Evolutionary conservation across 2,797 vertebrate genomes (phyloP).

Genomic region (Emys orbicularis): DNA sequence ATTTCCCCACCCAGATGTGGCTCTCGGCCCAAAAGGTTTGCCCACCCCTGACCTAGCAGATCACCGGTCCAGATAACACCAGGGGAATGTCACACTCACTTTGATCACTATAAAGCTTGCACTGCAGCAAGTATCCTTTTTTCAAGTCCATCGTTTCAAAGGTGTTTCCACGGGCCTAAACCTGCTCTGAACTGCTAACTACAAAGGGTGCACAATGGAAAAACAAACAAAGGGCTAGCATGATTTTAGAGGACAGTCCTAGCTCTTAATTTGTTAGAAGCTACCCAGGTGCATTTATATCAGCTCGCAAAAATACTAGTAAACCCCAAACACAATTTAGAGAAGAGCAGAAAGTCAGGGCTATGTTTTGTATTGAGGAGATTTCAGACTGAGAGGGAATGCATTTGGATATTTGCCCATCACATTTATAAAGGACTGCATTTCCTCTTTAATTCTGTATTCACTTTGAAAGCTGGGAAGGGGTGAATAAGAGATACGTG

Average conservation of each 20-base stretch:
- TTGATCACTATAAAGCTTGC: neutral
- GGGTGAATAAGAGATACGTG: neutral
- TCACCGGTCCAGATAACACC: too few species aligned
- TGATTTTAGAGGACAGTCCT: neutral
- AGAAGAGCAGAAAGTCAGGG: neutral
- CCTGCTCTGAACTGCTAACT: neutral
- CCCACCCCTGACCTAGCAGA: too few species aligned
- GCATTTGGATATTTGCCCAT: fast-evolving
- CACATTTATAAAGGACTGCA: neutral
- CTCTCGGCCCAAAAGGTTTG: too few species aligned
- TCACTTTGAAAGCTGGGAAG: fast-evolving
- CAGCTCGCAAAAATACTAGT: fast-evolving
- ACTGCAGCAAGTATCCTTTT: neutral
- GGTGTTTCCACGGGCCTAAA: fast-evolving
- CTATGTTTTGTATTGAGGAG: neutral
- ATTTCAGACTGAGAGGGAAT: fast-evolving
- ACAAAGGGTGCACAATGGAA: fast-evolving
- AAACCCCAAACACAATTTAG: neutral
- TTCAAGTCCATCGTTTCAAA: neutral
- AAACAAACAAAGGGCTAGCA: neutral
- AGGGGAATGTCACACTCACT: neutral
- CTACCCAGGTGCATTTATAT: fast-evolving
- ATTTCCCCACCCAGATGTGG: too few species aligned
- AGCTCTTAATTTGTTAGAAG: neutral
- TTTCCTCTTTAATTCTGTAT: neutral